A percentile compares a stretch with the other conserved stretches of the same genome.
phyloP scores from a whole-genome alignment of 2,113 vertebrate genomes.

The Euleptes europaea region DNA sequence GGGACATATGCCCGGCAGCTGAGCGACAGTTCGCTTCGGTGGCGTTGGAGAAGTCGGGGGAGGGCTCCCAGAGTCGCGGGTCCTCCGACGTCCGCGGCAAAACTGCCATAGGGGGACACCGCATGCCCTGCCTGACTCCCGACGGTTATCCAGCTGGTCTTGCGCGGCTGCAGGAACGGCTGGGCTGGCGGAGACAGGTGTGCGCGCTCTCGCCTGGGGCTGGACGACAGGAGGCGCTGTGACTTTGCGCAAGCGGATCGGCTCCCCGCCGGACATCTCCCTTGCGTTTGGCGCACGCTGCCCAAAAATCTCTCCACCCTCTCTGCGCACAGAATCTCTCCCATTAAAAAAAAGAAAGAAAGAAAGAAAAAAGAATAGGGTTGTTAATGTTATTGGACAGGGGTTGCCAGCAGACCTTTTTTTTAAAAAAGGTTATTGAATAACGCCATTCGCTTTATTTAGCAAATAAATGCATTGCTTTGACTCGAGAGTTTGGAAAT shows the following conservation, averaged over 20 bases:
- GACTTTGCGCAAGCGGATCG: conserved; percentile 28
- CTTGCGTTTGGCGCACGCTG: no score
- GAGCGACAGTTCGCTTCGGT: no score
- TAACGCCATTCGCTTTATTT: no score
- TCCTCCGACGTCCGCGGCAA: no score
- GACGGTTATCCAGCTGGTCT: rapidly evolving
- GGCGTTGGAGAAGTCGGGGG: not conserved
- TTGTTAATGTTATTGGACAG: no score
- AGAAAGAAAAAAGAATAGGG: no score
- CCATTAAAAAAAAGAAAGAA: no score
- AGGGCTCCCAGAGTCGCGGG: no score
- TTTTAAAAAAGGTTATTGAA: not conserved
- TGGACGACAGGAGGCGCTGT: conserved; percentile 73
- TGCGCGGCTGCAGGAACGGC: not conserved
- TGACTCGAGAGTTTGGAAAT: not conserved
- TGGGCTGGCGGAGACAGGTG: not conserved
- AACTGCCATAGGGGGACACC: not conserved
- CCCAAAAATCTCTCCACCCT: not conserved
- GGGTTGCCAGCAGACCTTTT: not conserved
- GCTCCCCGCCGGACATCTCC: not conserved
- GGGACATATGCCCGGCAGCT: not conserved
- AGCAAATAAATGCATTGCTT: not conserved
- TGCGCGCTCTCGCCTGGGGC: not conserved
- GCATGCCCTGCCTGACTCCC: not conserved
- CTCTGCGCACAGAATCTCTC: not conserved